A percentile compares a stretch with the other conserved stretches of the same genome.
These are phyloP conservation scores for Glomeris maerens DNA, from an alignment of 1,140 invertebrate genomes.

Conservation along the genomic window DNA sequence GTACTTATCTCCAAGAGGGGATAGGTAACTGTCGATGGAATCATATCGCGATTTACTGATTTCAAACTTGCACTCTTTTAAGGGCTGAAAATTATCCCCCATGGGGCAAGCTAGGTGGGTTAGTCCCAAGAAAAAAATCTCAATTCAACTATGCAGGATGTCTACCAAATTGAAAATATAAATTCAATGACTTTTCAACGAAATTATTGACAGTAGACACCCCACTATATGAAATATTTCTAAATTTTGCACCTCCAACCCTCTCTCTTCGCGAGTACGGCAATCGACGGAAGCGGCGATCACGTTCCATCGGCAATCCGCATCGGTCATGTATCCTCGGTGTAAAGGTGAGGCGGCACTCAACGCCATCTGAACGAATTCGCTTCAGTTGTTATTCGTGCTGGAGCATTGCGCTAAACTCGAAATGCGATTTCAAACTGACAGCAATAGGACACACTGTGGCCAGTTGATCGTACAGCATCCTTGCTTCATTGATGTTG, in stretches of 20 bases:
- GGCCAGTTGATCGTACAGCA: slow-evolving; percentile 92
- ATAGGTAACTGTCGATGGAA: slow-evolving; percentile 94
- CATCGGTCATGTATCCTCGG: slow-evolving; percentile 81
- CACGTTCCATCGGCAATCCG: slow-evolving; percentile 93
- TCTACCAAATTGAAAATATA: no score
- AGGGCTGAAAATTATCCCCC: slow-evolving; percentile 35
- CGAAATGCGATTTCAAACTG: slow-evolving; percentile 28
- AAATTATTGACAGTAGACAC: neutral
- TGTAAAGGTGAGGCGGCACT: slow-evolving; percentile 92
- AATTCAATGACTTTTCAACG: no score
- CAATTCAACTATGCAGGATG: no score
- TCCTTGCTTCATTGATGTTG: slow-evolving; percentile 87
- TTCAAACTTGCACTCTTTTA: slow-evolving; percentile 59
- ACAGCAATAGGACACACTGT: slow-evolving; percentile 96
- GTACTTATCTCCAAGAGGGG: slow-evolving; percentile 67
- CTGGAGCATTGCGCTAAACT: no score
- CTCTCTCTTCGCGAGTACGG: slow-evolving; percentile 83
- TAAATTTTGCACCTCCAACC: slow-evolving; percentile 37
- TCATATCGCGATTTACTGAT: slow-evolving; percentile 96
- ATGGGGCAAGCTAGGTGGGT: no score
- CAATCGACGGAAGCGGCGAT: slow-evolving; percentile 92
- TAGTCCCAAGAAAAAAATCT: no score
- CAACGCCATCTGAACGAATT: slow-evolving; percentile 59
- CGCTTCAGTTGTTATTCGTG: no score
- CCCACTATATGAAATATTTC: no score